Evolutionary conservation across 2,888 invertebrate species (phyloP).

Genomic region (Gymnocheta viridis): DNA sequence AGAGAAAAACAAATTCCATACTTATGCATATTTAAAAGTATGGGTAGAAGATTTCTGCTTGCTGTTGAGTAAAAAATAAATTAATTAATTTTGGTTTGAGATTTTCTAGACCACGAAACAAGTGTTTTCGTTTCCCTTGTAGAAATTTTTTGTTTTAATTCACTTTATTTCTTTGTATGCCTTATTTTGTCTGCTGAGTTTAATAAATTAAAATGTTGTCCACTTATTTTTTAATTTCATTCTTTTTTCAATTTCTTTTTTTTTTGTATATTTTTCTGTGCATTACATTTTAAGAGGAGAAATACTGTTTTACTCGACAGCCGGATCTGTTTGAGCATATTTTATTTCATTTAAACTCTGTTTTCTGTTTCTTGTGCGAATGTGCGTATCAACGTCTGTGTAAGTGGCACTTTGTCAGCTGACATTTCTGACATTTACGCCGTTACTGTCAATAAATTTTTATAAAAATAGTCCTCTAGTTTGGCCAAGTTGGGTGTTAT

Average conservation of each 20-base stretch:
- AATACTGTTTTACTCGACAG: slow-evolving; percentile 41
- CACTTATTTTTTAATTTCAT: slow-evolving; percentile 21
- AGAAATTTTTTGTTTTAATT: neutral
- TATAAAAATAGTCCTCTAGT: slow-evolving; percentile 59
- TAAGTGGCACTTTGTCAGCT: slow-evolving; percentile 44
- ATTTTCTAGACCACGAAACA: neutral
- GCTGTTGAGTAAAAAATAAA: neutral
- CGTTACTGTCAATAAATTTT: slow-evolving; percentile 67
- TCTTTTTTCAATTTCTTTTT: neutral
- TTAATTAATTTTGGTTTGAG: slow-evolving; percentile 23
- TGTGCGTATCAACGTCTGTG: neutral
- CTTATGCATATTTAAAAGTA: neutral
- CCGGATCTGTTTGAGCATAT: slow-evolving; percentile 58
- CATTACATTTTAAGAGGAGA: neutral
- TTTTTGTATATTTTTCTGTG: slow-evolving; percentile 2
- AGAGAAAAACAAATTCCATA: neutral
- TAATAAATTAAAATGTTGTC: slow-evolving; percentile 57
- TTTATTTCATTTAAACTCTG: slow-evolving; percentile 18
- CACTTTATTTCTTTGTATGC: neutral
- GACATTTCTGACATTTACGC: slow-evolving; percentile 67
- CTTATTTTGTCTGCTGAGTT: slow-evolving; percentile 2
- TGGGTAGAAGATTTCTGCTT: neutral
- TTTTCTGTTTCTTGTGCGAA: neutral
- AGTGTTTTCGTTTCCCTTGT: slow-evolving; percentile 8
- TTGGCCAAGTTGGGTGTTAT: slow-evolving; percentile 39